Percentiles rank a stretch among this genome's conserved stretches.
phyloP scores from a whole-genome alignment of 2,113 vertebrate genomes.

The Cheirogaleus medius region DNA sequence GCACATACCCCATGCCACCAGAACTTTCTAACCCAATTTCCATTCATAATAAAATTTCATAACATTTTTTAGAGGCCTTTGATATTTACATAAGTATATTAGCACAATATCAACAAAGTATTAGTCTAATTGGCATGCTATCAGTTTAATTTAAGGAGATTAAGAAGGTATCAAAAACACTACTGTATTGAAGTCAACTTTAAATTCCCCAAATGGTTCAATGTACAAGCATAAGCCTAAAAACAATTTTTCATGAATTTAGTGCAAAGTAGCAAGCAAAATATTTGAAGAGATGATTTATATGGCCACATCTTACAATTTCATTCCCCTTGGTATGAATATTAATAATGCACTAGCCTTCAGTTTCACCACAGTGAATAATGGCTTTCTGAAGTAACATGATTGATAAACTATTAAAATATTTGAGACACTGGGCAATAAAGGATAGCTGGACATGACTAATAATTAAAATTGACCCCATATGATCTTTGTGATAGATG shows the following conservation, averaged over 20 bases:
- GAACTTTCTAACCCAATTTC: neutral
- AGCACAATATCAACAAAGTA: neutral
- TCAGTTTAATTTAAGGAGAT: conserved; percentile 30
- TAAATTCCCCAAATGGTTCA: conserved; percentile 1
- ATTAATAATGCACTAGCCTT: neutral
- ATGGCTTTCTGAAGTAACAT: neutral
- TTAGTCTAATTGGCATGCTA: neutral
- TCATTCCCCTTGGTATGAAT: neutral
- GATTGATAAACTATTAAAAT: conserved; percentile 33
- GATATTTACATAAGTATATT: conserved; percentile 20
- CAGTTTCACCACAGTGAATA: neutral
- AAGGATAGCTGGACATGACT: neutral
- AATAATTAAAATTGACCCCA: neutral
- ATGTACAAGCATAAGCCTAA: neutral
- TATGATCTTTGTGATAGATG: neutral
- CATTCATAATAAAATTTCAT: neutral
- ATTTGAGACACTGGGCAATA: conserved; percentile 4
- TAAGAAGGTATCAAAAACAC: conserved; percentile 3
- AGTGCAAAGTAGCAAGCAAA: neutral
- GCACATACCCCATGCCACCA: neutral
- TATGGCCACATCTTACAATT: neutral
- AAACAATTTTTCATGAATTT: neutral
- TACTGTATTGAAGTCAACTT: neutral
- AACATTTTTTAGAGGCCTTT: neutral
- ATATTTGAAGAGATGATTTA: conserved; percentile 22